These are phyloP conservation scores for Arothron firmamentum DNA, from an alignment of 2,113 vertebrate genomes.

Conservation along the genomic window DNA sequence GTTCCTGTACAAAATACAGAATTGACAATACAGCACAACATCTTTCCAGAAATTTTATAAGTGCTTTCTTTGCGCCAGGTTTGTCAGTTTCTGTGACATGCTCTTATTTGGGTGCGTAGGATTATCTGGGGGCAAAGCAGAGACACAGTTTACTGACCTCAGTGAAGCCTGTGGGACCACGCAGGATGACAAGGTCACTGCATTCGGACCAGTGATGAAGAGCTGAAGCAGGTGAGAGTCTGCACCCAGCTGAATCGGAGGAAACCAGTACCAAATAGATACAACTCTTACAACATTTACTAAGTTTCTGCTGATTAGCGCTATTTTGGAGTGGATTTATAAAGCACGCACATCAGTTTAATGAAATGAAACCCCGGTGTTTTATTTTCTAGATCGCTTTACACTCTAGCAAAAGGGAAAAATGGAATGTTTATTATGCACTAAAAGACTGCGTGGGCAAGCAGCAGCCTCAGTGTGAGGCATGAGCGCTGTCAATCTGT, in stretches of 20 bases:
- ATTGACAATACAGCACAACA: background rate
- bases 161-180: conserved; percentile 61
- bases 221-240: conserved; percentile 82
- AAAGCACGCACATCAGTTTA: background rate
- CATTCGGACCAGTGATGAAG: conserved; percentile 86
- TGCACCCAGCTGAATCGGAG: conserved; percentile 41
- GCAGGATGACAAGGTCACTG: conserved; percentile 78
- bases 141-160: conserved; percentile 63
- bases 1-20: background rate
- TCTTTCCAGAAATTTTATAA: background rate
- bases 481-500: conserved; percentile 20
- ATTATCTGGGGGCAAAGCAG: conserved; percentile 69
- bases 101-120: conserved; percentile 58
- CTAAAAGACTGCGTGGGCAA: conserved; percentile 61
- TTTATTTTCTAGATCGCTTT: conserved; percentile 34
- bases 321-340: background rate
- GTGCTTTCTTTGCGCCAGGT: conserved; percentile 1
- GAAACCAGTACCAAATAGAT: conserved; percentile 18
- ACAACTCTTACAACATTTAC: conserved; percentile 1
- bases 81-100: conserved; percentile 16
- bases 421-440: conserved; percentile 73
- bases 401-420: background rate
- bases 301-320: background rate
- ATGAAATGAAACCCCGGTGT: background rate
- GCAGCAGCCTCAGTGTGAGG: conserved; percentile 39